A percentile compares a stretch with the other conserved stretches of the same genome.
Evolutionary conservation across 37 sponge, comb jelly and placozoan genomes (phyloP).

Genomic region (Aphrocallistes beatrix): DNA sequence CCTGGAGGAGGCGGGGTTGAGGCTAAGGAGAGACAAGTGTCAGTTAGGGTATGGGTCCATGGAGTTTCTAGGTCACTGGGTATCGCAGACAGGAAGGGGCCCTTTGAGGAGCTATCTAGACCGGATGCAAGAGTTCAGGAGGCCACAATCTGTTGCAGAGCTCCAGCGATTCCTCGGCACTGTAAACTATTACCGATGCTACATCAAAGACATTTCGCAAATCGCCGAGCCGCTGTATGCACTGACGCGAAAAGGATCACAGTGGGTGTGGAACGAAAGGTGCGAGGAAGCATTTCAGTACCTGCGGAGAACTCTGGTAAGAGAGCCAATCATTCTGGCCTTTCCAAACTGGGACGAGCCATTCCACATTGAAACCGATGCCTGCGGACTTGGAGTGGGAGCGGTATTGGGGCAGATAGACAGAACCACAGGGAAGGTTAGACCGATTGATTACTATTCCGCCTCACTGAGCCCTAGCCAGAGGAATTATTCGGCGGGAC

Average conservation of each 20-base stretch:
- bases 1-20: neutral
- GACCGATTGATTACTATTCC: conserved; percentile 1
- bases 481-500: neutral
- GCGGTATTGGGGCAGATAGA: conserved; percentile 28
- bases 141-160: neutral
- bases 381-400: conserved; percentile 28
- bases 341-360: neutral
- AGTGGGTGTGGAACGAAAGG: neutral
- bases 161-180: conserved; percentile 5
- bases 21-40: conserved; percentile 24
- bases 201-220: conserved; percentile 7
- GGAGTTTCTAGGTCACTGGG: neutral
- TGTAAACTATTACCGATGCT: conserved; percentile 21
- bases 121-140: neutral
- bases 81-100: neutral
- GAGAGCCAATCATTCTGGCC: conserved; percentile 25
- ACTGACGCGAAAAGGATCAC: conserved; percentile 20
- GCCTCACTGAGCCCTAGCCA: neutral
- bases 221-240: conserved; percentile 23
- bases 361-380: conserved; percentile 27
- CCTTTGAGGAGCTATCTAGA: neutral
- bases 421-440: neutral
- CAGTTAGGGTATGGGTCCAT: neutral
- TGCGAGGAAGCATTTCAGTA: conserved; percentile 26
- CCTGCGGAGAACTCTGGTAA: conserved; percentile 15